A percentile compares a stretch with the other conserved stretches of the same genome.
Evolutionary conservation across 2,113 vertebrate species (phyloP).

Genomic region (Suricata suricatta): DNA sequence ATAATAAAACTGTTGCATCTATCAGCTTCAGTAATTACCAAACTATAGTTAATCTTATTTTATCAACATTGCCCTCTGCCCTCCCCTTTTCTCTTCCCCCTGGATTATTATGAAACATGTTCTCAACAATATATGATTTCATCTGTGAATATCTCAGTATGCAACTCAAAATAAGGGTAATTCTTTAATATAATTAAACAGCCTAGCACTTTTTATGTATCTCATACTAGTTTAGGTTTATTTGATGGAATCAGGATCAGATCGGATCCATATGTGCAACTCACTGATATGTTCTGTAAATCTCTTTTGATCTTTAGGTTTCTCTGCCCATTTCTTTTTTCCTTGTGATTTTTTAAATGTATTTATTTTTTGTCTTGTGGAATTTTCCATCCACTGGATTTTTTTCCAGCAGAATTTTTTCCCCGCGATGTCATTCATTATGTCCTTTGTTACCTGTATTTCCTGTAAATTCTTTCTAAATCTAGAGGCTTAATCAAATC

Average conservation of each 20-base stretch:
- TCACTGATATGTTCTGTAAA: background rate
- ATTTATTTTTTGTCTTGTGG: background rate
- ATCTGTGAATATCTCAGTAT: background rate
- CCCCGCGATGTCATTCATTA: background rate
- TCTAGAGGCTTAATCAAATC: background rate
- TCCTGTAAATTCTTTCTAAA: background rate
- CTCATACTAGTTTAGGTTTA: background rate
- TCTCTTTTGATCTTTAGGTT: background rate
- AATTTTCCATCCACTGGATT: background rate
- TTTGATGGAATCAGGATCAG: background rate
- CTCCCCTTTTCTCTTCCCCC: background rate
- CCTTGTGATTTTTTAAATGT: background rate
- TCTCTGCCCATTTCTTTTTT: background rate
- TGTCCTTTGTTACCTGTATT: background rate
- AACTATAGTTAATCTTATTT: background rate
- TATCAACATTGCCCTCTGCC: background rate
- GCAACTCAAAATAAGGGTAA: background rate
- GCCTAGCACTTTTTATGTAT: background rate
- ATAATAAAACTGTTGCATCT: background rate
- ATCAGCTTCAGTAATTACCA: background rate
- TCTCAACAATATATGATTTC: background rate
- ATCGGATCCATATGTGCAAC: background rate
- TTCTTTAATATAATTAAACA: slow-evolving; percentile 16
- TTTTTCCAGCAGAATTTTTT: background rate
- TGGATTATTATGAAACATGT: background rate